Base-by-base conservation (phyloP, 2,888 invertebrate genomes). In the Molanna angustata region DNA sequence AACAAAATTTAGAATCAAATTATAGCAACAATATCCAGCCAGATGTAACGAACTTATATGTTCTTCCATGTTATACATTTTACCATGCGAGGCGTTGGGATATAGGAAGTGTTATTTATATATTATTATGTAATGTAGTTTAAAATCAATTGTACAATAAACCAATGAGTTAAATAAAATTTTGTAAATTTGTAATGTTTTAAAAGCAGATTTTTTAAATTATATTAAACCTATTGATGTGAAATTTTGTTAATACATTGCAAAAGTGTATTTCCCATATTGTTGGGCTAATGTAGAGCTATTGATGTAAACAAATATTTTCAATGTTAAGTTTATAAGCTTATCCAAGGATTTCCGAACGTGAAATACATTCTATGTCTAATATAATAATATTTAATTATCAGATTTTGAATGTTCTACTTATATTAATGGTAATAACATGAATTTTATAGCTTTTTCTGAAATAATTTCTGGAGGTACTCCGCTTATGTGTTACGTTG, bases 271-370 rank as follows among this genome's bases (percentile, higher is more conserved):
- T 40, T 44, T 48, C 48, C 33, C 42, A 48, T 14, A 21, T 31
- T 54, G 22, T 27, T 39, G 43, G 40, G 52, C 43, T 39, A 39
- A 31, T 41, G 33, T 52, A 52, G 47, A 48, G 43, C 52, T 55
- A 50, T 55, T 50, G 17, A 27, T 55, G 44, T 51, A 55, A n/a
- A 47, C 48, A 51, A 50, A 47, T 39, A 37, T 33, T 43, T 44
- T 52, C 31, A 47, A 52, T 39, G 52, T 55, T 55, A 55, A 55
- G 55, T 55, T 55, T 55, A 33, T 51, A 45, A 44, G 50, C 50
- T 50, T 40, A 35, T 16, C 33, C 32, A 42, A n/a, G n/a, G 41
- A 19, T 49, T 41, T 42, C 21, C 27, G 32, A 27, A 35, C 22
- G 17, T 32, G 43, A 44, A 17, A 50, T 50, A 17, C 43, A 43